A percentile compares a stretch with the other conserved stretches of the same genome.
phyloP scores from a whole-genome alignment of 1,140 invertebrate species.

The Philotrypesis tridentata region DNA sequence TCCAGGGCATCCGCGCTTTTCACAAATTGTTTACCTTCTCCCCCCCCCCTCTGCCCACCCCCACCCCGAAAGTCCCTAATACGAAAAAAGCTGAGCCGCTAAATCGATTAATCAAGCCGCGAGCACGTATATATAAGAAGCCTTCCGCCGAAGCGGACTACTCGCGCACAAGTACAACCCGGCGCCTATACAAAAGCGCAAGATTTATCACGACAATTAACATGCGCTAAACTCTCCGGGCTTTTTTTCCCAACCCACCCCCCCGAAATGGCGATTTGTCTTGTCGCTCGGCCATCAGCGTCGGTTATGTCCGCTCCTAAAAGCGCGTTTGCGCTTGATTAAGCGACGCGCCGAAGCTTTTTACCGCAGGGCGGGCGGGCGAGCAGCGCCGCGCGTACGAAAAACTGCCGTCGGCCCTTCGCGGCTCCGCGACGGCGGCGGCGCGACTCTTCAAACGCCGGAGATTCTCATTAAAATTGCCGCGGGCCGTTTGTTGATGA shows the following conservation, averaged over 20 bases:
- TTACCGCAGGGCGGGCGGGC: no score
- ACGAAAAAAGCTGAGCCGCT: not conserved
- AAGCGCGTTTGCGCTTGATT: slow-evolving; percentile 13
- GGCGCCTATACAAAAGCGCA: not conserved
- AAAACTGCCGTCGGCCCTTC: not conserved
- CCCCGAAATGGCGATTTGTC: not conserved
- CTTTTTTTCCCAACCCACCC: not conserved
- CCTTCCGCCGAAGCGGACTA: no score
- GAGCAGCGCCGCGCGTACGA: not conserved
- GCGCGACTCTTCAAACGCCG: not conserved
- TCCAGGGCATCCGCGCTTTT: not conserved
- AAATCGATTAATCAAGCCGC: slow-evolving; percentile 33
- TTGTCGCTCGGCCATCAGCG: not conserved
- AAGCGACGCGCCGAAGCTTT: slow-evolving; percentile 9
- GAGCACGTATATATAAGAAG: not conserved
- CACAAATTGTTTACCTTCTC: not conserved
- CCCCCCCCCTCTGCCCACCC: no score
- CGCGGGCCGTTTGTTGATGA: slow-evolving; percentile 14
- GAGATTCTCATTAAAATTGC: slow-evolving; percentile 37
- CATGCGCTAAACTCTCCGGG: not conserved
- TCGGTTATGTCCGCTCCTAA: not conserved
- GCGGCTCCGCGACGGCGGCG: no score
- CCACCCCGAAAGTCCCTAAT: no score
- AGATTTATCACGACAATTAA: slow-evolving; percentile 42
- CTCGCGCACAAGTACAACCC: no score